Base-by-base conservation (phyloP, 2,113 vertebrate genomes). In the Meriones unguiculatus region DNA sequence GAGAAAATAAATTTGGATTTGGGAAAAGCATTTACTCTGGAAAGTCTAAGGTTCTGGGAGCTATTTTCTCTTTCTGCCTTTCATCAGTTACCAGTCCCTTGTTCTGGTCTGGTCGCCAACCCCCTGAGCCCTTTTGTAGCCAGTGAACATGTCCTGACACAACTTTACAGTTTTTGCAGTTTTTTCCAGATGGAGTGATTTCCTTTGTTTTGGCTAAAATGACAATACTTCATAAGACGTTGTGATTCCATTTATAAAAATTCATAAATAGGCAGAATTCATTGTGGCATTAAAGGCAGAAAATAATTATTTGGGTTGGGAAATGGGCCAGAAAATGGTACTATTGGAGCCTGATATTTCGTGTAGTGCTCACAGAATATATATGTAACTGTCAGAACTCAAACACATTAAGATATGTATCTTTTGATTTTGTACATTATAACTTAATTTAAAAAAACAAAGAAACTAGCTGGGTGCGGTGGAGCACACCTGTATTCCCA, bases 261-360 rank as follows among this genome's bases (percentile, higher is more conserved):
- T 70, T 80, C 11, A 78, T 80, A 52, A 85, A 54, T 1, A 93
- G 32, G 50, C 52, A 78, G 75, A 94, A 67, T 59, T 89, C 35
- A 64, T 73, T 80, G 0, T 96, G 78, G 14, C 78, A 57, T 80
- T 57, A 78, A 96, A 87, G 77, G 94, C 52, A 96, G 75, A 91
- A 89, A 89, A 18, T 81, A 24, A 46, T 81, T 85, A 25, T 80
- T 59, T 67, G 13, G 9, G 22, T 78, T 93, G 54, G 30, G 59
- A 95, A 92, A 81, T 24, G 93, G 50, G 78, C 30, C 75, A 78
- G 46, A 90, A 93, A 59, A 14, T 25, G 57, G 46, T 18, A 24
- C 35, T 64, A 28, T 52, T n/a, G 72, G 81, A 93, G 81, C 32
- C 75, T 88, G 89, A 92, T 95, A 35, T 95, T 95, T 96, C 64